Conservation (phyloP, 2,797 vertebrate genomes). For the Macropus fuliginosus region DNA sequence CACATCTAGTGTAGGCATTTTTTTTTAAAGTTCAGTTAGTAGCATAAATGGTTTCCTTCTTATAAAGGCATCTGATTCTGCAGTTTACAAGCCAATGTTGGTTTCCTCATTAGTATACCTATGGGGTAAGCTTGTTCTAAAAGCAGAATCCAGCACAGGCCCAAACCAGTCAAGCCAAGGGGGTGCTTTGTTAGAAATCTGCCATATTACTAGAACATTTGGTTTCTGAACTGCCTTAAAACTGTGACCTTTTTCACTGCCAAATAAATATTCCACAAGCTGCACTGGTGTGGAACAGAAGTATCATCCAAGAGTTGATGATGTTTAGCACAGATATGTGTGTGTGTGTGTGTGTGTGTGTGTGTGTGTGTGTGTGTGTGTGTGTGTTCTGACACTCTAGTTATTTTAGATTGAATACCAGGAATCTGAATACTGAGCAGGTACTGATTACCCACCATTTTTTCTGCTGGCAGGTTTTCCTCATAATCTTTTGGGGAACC, state of each 20-base stretch:
- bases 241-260: conserved; percentile 78
- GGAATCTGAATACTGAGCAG: conserved; percentile 53
- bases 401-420: conserved; percentile 60
- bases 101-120: not conserved
- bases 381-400: conserved; percentile 34
- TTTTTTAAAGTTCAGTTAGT: conserved; percentile 56
- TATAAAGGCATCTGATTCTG: not conserved
- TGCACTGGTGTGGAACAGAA: conserved; percentile 69
- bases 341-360: not conserved
- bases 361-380: not conserved
- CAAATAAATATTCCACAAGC: conserved; percentile 77
- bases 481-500: not conserved
- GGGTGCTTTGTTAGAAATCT: conserved; percentile 73
- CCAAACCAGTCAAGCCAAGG: conserved; percentile 65
- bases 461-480: conserved; percentile 23
- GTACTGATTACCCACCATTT: not conserved
- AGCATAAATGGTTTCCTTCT: conserved; percentile 45
- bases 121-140: conserved; percentile 60
- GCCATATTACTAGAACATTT: conserved; percentile 81
- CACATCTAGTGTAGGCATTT: not conserved
- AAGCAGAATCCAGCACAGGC: conserved; percentile 64
- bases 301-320: conserved; percentile 58
- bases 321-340: conserved; percentile 57
- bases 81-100: conserved; percentile 12
- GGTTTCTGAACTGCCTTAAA: conserved; percentile 81